Evolutionary conservation across 2,888 invertebrate genomes (phyloP), one percentile per base, ranked within the genome.

Genomic region (Altica lythri): DNA sequence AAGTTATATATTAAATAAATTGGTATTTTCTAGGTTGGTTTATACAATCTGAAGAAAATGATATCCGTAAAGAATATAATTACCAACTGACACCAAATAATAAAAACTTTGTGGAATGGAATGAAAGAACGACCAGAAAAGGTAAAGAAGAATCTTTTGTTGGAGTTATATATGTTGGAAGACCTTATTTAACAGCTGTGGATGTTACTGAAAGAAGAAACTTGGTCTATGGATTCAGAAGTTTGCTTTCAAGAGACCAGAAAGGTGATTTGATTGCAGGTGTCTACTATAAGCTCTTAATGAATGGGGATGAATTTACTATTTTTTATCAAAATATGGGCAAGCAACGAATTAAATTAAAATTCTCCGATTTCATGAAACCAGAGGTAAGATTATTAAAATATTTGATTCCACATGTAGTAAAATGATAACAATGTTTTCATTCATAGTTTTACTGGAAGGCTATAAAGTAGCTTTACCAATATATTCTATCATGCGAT

Each of bases 191-290:
- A 62, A 87, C 89, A 45, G 89, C 91, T 38, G 83, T 94, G 46
- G 88, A 87, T 72, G 90, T 94, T 18, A 92, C 94, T 0, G 94
- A 95, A 73, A 86, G 94, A 68, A 84, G 95, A 66, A 94, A 94
- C 75, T 78, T 94, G 68, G 88, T 90, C 14, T 94, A 93, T 80
- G 89, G 90, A 70, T 85, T 89, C 73, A 82, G 90, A 72, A 90
- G 90, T 72, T 80, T 93, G 43, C 78, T 94, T 46, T 84, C 90
- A 3, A 84, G 94, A 46, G 89, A 92, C 75, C 87, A 86, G 61
- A 92, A 92, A 68, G 93, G 93, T 42, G 86, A 88, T 64, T 81
- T 93, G 4, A 80, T 84, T 25, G 92, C 94, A 42, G 94, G 94
- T 14, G 79, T 95, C 53, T 94, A 93, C 77, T 92, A 94, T 74